Conservation (phyloP, 2,113 vertebrate species). For the Calyptommatus sinebrachiatus region DNA sequence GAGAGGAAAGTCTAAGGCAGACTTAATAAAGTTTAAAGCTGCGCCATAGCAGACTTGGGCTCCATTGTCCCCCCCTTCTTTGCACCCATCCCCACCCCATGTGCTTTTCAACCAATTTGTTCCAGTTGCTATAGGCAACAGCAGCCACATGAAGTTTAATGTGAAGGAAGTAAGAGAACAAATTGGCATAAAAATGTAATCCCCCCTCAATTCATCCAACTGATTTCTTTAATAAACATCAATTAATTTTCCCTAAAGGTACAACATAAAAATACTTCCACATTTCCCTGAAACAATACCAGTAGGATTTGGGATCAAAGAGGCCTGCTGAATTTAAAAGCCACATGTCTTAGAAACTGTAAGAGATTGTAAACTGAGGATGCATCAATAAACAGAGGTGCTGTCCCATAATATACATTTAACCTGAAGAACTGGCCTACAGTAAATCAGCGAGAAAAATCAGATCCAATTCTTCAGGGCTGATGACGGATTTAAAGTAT, state of each 20-base stretch:
- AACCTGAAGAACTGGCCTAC: too few species aligned
- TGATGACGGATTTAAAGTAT: too few species aligned
- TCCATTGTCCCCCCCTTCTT: constrained; percentile 59
- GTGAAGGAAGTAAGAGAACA: not conserved
- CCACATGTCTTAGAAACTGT: too few species aligned
- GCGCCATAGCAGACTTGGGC: constrained; percentile 67
- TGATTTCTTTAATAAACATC: constrained; percentile 3
- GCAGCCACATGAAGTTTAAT: constrained; percentile 53
- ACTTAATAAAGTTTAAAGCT: constrained; percentile 81
- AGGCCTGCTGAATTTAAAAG: not conserved
- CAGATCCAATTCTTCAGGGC: too few species aligned
- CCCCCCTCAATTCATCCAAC: not conserved
- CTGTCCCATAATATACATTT: too few species aligned
- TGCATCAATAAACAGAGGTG: too few species aligned
- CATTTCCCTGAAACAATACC: too few species aligned
- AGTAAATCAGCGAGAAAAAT: too few species aligned
- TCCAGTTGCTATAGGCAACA: constrained; percentile 68
- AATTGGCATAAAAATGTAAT: not conserved
- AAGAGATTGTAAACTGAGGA: too few species aligned
- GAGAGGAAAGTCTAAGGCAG: constrained; percentile 65
- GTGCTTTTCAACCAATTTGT: constrained; percentile 66
- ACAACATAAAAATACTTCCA: not conserved
- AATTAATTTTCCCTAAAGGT: not conserved
- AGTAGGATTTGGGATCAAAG: not conserved
- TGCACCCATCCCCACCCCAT: constrained; percentile 30